phyloP scores from a whole-genome alignment of 2,797 vertebrate genomes.

The Cynopterus sphinx region DNA sequence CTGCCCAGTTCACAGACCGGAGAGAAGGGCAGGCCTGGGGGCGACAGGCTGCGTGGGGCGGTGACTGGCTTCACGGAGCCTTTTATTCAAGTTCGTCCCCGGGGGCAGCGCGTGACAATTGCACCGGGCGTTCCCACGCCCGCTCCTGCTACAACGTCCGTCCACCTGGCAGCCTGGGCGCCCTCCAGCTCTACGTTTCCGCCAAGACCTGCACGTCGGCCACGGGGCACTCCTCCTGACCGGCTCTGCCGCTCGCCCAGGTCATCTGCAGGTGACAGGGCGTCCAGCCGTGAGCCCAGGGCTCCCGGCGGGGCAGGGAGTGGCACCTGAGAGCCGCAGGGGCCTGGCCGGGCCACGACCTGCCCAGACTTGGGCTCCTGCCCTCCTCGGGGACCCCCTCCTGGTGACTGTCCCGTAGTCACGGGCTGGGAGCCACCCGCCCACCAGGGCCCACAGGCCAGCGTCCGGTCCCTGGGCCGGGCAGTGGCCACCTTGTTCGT shows the following conservation, averaged over 20 bases:
- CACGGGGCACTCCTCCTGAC: rapidly evolving
- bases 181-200: background rate
- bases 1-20: too few species aligned
- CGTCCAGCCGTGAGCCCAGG: rapidly evolving
- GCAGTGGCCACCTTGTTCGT: rapidly evolving
- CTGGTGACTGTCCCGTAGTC: background rate
- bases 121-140: too few species aligned
- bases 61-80: too few species aligned
- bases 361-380: too few species aligned
- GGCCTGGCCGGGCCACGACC: rapidly evolving
- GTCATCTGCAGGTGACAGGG: slow-evolving; percentile 17
- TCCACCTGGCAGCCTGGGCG: too few species aligned
- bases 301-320: rapidly evolving
- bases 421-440: too few species aligned
- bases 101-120: background rate
- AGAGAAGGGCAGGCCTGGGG: background rate
- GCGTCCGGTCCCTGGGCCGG: rapidly evolving
- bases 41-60: background rate
- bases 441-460: rapidly evolving
- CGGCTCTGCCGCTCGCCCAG: rapidly evolving
- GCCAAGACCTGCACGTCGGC: slow-evolving; percentile 35
- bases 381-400: rapidly evolving
- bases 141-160: too few species aligned
- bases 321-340: background rate
- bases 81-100: background rate